Evolutionary conservation across 2,113 vertebrate genomes (phyloP).

Genomic region (Excalfactoria chinensis): DNA sequence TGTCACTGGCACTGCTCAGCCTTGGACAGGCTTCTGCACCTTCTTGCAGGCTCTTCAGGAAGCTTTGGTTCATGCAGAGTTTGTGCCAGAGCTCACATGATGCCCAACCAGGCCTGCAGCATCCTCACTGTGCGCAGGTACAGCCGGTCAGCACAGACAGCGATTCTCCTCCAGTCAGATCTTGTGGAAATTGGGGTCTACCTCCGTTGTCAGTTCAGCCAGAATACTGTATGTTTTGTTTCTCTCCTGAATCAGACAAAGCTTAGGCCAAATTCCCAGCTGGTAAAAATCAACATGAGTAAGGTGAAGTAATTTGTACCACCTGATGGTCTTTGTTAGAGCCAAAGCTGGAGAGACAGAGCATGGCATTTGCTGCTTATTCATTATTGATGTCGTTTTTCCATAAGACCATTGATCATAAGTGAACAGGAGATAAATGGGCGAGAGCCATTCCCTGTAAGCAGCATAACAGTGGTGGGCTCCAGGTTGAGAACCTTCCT

Average conservation of each 20-base stretch:
- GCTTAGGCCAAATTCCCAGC: not conserved
- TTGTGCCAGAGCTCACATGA: constrained; percentile 13
- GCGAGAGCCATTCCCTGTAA: not conserved
- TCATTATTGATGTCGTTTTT: not conserved
- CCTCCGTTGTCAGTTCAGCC: not conserved
- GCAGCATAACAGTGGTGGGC: not conserved
- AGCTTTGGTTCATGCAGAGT: not conserved
- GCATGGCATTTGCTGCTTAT: not conserved
- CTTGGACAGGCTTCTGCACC: not conserved
- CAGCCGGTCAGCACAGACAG: not conserved
- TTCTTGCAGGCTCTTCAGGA: not conserved
- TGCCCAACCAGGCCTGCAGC: not conserved
- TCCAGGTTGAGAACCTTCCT: not conserved
- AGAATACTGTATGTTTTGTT: not conserved
- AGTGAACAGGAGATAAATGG: not conserved
- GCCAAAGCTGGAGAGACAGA: not conserved
- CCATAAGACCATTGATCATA: not conserved
- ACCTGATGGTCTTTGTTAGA: not conserved
- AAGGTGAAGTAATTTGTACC: constrained; percentile 2
- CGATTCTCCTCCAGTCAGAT: not conserved
- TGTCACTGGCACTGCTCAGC: constrained; percentile 45
- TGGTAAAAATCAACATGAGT: constrained; percentile 1
- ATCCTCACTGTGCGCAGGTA: not conserved
- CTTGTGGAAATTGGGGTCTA: not conserved
- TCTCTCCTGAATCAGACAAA: not conserved